Evolutionary conservation across 2,797 vertebrate genomes (phyloP).

Genomic region (Galagoides demidoff): DNA sequence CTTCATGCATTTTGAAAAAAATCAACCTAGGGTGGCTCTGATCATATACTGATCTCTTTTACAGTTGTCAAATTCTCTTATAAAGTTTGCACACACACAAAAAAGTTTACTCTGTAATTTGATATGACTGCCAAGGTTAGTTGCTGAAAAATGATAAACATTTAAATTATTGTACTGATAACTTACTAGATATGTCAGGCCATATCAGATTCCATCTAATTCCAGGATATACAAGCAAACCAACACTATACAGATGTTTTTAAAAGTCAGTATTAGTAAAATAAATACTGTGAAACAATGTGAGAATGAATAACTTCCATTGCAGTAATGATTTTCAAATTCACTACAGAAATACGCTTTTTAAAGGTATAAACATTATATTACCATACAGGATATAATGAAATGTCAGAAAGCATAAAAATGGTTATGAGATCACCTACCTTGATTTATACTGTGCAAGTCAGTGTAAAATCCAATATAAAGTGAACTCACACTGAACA

Average conservation of each 20-base stretch:
- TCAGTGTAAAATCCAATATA: neutral
- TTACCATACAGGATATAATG: neutral
- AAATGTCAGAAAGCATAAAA: constrained; percentile 21
- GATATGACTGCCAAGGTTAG: neutral
- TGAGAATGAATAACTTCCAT: neutral
- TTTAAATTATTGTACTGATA: neutral
- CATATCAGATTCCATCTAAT: neutral
- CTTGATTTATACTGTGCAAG: neutral
- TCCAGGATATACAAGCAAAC: neutral
- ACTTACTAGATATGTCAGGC: neutral
- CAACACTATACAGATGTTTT: neutral
- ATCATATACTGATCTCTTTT: neutral
- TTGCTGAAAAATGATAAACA: neutral
- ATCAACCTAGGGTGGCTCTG: neutral
- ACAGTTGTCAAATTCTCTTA: neutral
- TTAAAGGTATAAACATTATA: neutral
- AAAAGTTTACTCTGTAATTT: neutral
- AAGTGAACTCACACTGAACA: neutral
- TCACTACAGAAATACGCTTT: neutral
- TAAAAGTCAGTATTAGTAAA: neutral
- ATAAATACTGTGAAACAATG: neutral
- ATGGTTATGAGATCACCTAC: neutral
- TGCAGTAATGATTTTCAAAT: neutral
- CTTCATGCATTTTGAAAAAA: neutral
- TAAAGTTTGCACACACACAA: neutral